phyloP scores from a whole-genome alignment of 2,797 vertebrate species.

The Sparidentex hasta region DNA sequence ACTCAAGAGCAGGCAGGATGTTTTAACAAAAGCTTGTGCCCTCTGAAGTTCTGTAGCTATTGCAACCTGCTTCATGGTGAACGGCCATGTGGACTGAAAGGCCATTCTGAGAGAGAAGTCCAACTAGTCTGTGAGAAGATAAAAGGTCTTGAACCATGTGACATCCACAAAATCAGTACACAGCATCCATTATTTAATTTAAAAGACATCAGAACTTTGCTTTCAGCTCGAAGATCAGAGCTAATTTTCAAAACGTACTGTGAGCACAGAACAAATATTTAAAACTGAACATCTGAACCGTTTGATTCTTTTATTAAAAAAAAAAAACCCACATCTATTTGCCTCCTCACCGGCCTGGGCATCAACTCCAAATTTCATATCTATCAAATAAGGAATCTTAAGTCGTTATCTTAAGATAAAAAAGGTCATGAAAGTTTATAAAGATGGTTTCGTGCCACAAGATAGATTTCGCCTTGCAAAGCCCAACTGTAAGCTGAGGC shows the following conservation, averaged over 20 bases:
- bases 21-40: background rate
- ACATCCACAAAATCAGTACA: background rate
- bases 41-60: background rate
- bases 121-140: background rate
- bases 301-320: conserved; percentile 13
- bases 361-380: background rate
- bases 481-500: conserved; percentile 58
- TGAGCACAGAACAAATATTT: conserved; percentile 9
- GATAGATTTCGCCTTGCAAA: conserved; percentile 17
- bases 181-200: conserved; percentile 10
- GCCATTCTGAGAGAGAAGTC: background rate
- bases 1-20: background rate
- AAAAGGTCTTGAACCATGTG: conserved; percentile 4
- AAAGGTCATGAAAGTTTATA: conserved; percentile 45
- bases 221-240: conserved; percentile 12
- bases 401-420: background rate
- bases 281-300: conserved; percentile 2
- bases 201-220: background rate
- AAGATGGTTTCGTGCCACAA: conserved; percentile 25
- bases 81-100: background rate
- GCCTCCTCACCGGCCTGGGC: background rate
- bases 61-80: conserved; percentile 3
- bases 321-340: background rate
- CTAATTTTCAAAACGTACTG: conserved; percentile 9
- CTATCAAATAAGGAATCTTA: background rate